A percentile compares a stretch with the other conserved stretches of the same genome.
phyloP scores from a whole-genome alignment of 2,113 vertebrate species.

The Mobula hypostoma region DNA sequence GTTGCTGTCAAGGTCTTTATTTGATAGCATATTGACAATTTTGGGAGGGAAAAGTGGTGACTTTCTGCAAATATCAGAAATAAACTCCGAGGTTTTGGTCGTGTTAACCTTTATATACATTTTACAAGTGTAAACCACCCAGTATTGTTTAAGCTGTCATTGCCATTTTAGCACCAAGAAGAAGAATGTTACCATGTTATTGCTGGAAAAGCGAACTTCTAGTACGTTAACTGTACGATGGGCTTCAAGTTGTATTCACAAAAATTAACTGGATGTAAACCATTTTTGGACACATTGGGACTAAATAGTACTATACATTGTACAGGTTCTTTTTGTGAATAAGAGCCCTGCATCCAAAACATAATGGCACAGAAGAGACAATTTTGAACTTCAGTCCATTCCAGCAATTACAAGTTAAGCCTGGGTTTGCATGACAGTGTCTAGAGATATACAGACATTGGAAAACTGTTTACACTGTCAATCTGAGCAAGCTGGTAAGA shows the following conservation, averaged over 20 bases:
- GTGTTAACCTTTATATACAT: constrained; percentile 15
- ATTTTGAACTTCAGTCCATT: constrained; percentile 6
- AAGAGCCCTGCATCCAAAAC: constrained; percentile 6
- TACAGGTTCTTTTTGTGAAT: constrained; percentile 6
- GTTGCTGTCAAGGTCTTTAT: constrained; percentile 15
- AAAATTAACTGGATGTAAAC: neutral
- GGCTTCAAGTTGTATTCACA: neutral
- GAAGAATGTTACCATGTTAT: neutral
- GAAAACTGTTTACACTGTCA: neutral
- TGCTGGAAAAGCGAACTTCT: neutral
- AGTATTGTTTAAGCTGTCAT: constrained; percentile 27
- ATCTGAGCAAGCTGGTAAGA: neutral
- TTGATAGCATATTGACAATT: neutral
- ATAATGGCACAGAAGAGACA: neutral
- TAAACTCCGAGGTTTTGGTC: constrained; percentile 19
- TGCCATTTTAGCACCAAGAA: constrained; percentile 36
- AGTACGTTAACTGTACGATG: constrained; percentile 11
- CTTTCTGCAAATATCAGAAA: constrained; percentile 12
- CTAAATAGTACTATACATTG: neutral
- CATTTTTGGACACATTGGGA: neutral
- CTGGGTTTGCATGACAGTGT: constrained; percentile 3
- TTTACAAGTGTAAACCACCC: constrained; percentile 27
- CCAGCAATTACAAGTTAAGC: constrained; percentile 6
- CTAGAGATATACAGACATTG: constrained; percentile 21
- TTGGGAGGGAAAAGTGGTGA: neutral